These are phyloP conservation scores for Phortica magna DNA, from an alignment of 2,888 invertebrate species.

Conservation along the genomic window DNA sequence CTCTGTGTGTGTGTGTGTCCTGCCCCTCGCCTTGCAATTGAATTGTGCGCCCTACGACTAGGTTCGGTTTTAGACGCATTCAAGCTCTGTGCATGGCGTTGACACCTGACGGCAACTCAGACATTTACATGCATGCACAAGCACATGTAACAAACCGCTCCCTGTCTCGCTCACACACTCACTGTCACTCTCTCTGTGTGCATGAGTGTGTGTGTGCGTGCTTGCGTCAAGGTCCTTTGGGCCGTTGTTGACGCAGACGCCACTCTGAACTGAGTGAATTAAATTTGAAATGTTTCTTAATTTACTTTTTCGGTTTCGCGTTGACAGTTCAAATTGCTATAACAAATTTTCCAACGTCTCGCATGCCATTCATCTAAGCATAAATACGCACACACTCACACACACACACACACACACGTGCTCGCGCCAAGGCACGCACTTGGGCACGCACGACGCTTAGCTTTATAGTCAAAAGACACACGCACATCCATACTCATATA, in stretches of 20 bases:
- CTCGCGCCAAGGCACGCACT: constrained; percentile 5
- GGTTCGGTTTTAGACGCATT: neutral
- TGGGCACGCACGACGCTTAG: too few relatives aligned
- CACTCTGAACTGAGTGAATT: constrained; percentile 58
- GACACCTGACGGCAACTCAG: constrained; percentile 7
- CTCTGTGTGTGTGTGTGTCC: constrained; percentile 41
- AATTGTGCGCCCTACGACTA: neutral
- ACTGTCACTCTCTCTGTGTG: constrained; percentile 23
- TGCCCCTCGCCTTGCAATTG: neutral
- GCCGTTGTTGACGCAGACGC: constrained; percentile 34
- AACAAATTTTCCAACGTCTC: constrained; percentile 69
- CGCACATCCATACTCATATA: constrained; percentile 60
- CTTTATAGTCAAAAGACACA: neutral
- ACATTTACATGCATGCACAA: neutral
- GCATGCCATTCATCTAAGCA: constrained; percentile 61
- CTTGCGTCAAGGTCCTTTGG: constrained; percentile 17
- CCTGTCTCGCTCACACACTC: constrained; percentile 4
- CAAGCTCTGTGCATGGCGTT: constrained; percentile 38
- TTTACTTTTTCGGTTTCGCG: constrained; percentile 71
- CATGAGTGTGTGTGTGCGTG: neutral
- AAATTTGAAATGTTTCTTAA: constrained; percentile 72
- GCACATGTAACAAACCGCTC: neutral
- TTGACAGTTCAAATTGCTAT: constrained; percentile 72
- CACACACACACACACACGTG: constrained; percentile 14
- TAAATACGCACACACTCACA: constrained; percentile 32